Evolutionary conservation across 2,888 invertebrate species (phyloP).

Genomic region (Slavum lentiscoides): DNA sequence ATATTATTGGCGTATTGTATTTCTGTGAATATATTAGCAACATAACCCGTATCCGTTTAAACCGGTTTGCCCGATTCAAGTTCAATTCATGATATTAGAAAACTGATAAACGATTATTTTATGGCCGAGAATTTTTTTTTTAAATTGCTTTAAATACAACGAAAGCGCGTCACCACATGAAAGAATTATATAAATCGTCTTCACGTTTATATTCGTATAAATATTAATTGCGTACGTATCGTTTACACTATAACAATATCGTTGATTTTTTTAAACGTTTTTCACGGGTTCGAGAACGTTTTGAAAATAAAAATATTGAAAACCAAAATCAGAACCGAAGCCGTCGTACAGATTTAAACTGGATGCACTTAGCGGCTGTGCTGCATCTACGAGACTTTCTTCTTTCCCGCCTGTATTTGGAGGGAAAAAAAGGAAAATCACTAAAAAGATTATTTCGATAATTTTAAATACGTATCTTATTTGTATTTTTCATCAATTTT

Average conservation of each 20-base stretch:
- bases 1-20: constrained; percentile 8
- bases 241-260: not conserved
- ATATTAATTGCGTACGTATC: not conserved
- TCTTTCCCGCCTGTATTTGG: too few species aligned
- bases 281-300: too few species aligned
- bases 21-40: constrained; percentile 26
- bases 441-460: too few species aligned
- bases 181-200: not conserved
- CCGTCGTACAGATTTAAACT: too few species aligned
- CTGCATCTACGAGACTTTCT: too few species aligned
- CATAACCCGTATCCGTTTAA: constrained; percentile 29
- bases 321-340: too few species aligned
- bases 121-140: not conserved
- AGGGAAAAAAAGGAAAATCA: too few species aligned
- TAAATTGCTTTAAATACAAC: not conserved
- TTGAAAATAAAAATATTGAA: too few species aligned
- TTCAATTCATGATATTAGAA: constrained; percentile 39
- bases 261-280: too few species aligned
- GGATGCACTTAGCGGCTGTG: too few species aligned
- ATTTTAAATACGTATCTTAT: too few species aligned
- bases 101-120: constrained; percentile 29
- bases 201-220: not conserved
- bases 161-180: not conserved
- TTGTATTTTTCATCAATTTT: too few species aligned
- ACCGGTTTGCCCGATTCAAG: constrained; percentile 31